Conservation (phyloP, 2,113 vertebrate species). For the Amblyornis subalaris region DNA sequence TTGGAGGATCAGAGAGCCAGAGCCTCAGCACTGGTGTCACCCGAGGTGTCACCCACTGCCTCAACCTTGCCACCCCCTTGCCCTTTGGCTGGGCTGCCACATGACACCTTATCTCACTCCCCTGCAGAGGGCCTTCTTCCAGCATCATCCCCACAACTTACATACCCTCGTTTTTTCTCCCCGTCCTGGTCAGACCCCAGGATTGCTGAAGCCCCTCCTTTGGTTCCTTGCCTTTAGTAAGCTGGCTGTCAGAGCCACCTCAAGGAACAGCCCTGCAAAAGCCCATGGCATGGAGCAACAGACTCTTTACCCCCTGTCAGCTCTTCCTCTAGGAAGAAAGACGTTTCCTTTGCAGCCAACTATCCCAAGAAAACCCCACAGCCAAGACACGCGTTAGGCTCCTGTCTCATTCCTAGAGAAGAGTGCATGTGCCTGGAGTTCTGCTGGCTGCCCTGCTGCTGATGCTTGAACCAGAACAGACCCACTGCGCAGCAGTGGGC, state of each 20-base stretch:
- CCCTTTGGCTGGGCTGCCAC: neutral
- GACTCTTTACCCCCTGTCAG: neutral
- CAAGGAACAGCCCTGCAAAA: neutral
- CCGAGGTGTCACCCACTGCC: neutral
- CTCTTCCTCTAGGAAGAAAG: neutral
- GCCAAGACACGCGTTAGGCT: accelerated
- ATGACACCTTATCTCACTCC: neutral
- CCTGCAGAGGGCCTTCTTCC: neutral
- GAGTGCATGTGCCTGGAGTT: neutral
- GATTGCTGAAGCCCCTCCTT: neutral
- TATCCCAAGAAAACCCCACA: neutral
- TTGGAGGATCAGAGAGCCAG: neutral
- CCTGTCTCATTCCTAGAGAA: neutral
- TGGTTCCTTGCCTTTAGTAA: accelerated
- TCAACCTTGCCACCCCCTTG: neutral
- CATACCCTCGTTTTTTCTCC: neutral
- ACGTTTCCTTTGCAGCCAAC: neutral
- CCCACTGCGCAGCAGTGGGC: neutral
- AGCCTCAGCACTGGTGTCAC: neutral
- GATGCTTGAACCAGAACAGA: neutral
- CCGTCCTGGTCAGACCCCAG: neutral
- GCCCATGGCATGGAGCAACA: neutral
- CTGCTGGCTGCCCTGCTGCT: neutral
- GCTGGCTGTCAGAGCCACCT: neutral
- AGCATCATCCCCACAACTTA: neutral